phyloP scores from a whole-genome alignment of 2,888 invertebrate species.

The Athetis lepigone region DNA sequence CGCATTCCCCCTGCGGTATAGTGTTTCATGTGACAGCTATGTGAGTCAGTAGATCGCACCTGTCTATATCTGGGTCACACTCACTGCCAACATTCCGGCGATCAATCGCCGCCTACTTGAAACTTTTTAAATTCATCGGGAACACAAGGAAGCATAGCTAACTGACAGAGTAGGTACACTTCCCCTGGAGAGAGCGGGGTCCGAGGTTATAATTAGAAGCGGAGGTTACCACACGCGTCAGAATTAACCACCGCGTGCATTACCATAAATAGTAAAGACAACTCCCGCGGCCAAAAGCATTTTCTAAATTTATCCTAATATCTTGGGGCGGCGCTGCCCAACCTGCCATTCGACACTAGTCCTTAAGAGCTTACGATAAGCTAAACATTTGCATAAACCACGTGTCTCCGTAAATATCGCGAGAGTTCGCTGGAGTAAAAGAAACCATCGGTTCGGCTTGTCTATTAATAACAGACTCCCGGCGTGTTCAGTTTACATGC shows the following conservation, averaged over 20 bases:
- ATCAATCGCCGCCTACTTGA: constrained; percentile 58
- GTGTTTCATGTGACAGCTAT: constrained; percentile 57
- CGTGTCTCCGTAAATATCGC: constrained; percentile 77
- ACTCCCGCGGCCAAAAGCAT: constrained; percentile 80
- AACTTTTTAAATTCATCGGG: constrained; percentile 60
- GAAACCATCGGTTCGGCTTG: constrained; percentile 68
- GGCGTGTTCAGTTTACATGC: constrained; percentile 65
- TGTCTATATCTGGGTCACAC: constrained; percentile 79
- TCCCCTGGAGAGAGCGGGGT: constrained; percentile 56
- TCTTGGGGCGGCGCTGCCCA: constrained; percentile 64
- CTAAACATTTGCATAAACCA: constrained; percentile 64
- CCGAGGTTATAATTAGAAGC: constrained; percentile 70
- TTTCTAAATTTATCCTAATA: constrained; percentile 84
- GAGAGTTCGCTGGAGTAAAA: constrained; percentile 66
- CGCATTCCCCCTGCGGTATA: constrained; percentile 67
- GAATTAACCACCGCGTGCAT: constrained; percentile 78
- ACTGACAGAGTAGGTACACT: constrained; percentile 49
- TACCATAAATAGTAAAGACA: constrained; percentile 90
- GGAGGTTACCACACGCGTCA: constrained; percentile 77
- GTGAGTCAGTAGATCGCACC: constrained; percentile 68
- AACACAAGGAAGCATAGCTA: constrained; percentile 47
- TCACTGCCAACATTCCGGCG: constrained; percentile 71
- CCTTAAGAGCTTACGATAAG: constrained; percentile 61
- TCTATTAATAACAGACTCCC: constrained; percentile 78
- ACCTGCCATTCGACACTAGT: constrained; percentile 64